Evolutionary conservation across 2,888 invertebrate genomes (phyloP).

Genomic region (Acanthoscelides obtectus): DNA sequence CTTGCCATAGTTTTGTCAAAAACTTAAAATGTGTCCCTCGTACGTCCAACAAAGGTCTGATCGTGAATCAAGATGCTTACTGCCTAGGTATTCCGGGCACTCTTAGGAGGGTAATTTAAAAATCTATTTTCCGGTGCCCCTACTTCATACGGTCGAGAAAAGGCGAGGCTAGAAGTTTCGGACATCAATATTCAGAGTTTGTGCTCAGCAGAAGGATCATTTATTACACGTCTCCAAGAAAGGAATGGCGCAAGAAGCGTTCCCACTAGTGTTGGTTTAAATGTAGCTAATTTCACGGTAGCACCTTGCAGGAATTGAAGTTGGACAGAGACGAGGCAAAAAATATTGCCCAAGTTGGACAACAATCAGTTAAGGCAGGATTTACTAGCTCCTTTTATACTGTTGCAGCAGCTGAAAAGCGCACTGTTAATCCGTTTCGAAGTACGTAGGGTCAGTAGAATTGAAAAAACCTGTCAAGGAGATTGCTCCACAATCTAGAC

Average conservation of each 20-base stretch:
- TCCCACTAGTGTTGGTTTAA: conserved; percentile 26
- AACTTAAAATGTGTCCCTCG: background rate
- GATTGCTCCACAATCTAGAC: too few relatives aligned
- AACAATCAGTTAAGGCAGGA: too few relatives aligned
- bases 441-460: too few relatives aligned
- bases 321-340: background rate
- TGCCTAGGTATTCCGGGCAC: background rate
- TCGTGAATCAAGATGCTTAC: background rate
- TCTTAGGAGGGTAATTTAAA: conserved; percentile 29
- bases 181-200: conserved; percentile 47
- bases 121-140: conserved; percentile 39
- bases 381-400: too few relatives aligned
- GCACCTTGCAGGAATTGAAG: background rate
- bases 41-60: background rate
- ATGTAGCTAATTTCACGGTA: conserved; percentile 33
- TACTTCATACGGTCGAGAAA: conserved; percentile 35
- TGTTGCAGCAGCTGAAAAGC: too few relatives aligned
- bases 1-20: too few relatives aligned
- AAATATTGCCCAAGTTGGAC: background rate
- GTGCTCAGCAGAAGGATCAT: conserved; percentile 40
- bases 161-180: conserved; percentile 36
- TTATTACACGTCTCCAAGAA: conserved; percentile 40
- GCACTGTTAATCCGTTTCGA: too few relatives aligned
- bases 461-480: too few relatives aligned
- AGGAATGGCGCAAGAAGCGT: conserved; percentile 19